Evolutionary conservation across 2,797 vertebrate genomes (phyloP).

Genomic region (Serranus cabrilla): DNA sequence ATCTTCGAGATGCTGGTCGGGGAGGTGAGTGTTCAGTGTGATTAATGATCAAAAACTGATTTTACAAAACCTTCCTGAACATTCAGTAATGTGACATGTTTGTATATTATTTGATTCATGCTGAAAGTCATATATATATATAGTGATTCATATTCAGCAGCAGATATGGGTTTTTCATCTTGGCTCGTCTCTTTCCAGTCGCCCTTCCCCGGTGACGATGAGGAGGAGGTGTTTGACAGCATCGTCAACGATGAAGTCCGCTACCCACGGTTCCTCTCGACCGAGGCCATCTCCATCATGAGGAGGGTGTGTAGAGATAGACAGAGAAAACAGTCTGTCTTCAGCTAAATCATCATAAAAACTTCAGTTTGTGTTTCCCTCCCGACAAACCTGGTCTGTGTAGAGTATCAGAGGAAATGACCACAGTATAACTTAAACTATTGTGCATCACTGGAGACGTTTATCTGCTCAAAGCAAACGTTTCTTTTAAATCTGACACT

Average conservation of each 20-base stretch:
- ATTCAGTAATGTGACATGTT: no score
- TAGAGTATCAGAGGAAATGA: not conserved
- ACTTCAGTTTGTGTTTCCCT: not conserved
- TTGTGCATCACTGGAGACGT: no score
- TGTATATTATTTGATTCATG: not conserved
- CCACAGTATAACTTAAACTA: not conserved
- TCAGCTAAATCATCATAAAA: not conserved
- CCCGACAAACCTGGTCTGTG: not conserved
- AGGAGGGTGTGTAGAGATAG: slow-evolving; percentile 88
- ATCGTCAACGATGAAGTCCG: slow-evolving; percentile 99
- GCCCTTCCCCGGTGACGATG: slow-evolving; percentile 98
- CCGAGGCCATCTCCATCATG: slow-evolving; percentile 99
- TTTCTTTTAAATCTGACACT: no score
- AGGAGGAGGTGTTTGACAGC: slow-evolving; percentile 99
- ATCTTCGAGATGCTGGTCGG: slow-evolving; percentile 99
- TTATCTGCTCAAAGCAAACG: no score
- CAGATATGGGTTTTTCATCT: not conserved
- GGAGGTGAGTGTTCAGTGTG: slow-evolving; percentile 88
- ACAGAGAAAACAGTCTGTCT: not conserved
- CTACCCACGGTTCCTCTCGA: slow-evolving; percentile 97
- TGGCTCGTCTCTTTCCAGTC: slow-evolving; percentile 83
- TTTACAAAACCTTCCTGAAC: not conserved
- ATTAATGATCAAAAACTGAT: not conserved
- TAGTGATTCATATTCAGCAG: not conserved
- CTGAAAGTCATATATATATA: not conserved